phyloP scores from a whole-genome alignment of 1,140 invertebrate genomes.

The Halictus rubicundus region DNA sequence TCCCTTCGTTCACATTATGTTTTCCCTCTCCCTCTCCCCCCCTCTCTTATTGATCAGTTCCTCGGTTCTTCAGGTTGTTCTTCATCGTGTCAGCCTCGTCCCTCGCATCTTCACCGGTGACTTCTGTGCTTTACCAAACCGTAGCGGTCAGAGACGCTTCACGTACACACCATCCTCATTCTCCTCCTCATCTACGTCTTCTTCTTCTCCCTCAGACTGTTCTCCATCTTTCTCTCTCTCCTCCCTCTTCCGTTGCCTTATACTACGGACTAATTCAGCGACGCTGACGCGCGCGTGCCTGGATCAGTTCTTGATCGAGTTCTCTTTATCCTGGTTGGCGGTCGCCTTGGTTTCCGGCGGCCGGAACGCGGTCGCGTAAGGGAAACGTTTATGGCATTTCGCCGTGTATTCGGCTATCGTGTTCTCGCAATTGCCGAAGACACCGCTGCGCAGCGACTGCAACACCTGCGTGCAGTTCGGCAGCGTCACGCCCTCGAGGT shows the following conservation, averaged over 20 bases:
- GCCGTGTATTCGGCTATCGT: constrained; percentile 85
- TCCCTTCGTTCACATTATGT: constrained; percentile 20
- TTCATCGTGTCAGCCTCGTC: no score
- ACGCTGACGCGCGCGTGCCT: constrained; percentile 54
- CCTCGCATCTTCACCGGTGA: not conserved
- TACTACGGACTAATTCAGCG: constrained; percentile 53
- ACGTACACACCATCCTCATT: not conserved
- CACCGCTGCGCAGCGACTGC: constrained; percentile 87
- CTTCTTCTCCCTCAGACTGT: no score
- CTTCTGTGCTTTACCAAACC: constrained; percentile 19
- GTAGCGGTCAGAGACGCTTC: constrained; percentile 23
- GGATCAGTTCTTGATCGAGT: constrained; percentile 80
- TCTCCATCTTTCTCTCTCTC: not conserved
- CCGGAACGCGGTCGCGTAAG: constrained; percentile 87
- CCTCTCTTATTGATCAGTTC: constrained; percentile 1
- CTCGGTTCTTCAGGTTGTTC: no score
- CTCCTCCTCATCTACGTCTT: not conserved
- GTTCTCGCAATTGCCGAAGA: constrained; percentile 88
- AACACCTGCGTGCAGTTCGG: constrained; percentile 90
- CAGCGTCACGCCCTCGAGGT: constrained; percentile 81
- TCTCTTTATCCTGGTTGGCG: constrained; percentile 76
- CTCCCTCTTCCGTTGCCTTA: constrained; percentile 52
- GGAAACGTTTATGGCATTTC: constrained; percentile 88
- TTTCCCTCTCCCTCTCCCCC: constrained; percentile 27
- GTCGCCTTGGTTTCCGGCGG: constrained; percentile 72